Evolutionary conservation across 2,113 vertebrate species (phyloP).

Genomic region (Okapia johnstoni): DNA sequence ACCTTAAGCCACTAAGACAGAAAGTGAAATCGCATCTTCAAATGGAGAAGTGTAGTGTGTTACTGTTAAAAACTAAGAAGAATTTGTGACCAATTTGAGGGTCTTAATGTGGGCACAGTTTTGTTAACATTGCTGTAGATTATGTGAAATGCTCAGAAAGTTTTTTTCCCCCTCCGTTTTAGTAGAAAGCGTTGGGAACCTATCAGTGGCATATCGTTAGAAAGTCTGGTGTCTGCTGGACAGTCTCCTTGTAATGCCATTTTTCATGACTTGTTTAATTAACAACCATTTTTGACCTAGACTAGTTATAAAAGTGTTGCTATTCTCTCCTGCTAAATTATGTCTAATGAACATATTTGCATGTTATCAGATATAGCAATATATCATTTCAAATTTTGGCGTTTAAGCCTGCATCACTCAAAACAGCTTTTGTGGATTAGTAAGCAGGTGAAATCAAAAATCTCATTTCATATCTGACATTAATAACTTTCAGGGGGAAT

Average conservation of each 20-base stretch:
- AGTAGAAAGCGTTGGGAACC: not conserved
- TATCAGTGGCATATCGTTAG: not conserved
- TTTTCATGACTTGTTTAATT: constrained; percentile 82
- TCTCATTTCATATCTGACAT: constrained; percentile 90
- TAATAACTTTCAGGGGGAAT: constrained; percentile 90
- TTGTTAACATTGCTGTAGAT: not conserved
- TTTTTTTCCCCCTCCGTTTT: not conserved
- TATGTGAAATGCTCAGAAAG: not conserved
- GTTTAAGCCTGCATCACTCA: constrained; percentile 80
- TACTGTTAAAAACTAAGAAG: not conserved
- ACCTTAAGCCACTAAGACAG: constrained; percentile 47
- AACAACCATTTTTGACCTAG: constrained; percentile 79
- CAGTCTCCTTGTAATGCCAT: constrained; percentile 62
- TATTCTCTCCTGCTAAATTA: constrained; percentile 77
- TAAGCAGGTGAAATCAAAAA: constrained; percentile 89
- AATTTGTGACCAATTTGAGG: not conserved
- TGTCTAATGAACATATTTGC: constrained; percentile 79
- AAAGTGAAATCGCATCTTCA: constrained; percentile 18
- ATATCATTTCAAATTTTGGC: constrained; percentile 78
- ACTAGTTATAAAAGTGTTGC: constrained; percentile 76
- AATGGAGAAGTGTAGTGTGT: not conserved
- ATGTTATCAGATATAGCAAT: constrained; percentile 77
- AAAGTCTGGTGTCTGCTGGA: constrained; percentile 56
- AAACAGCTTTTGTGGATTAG: constrained; percentile 81
- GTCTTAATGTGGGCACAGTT: not conserved